A percentile compares a stretch with the other conserved stretches of the same genome.
phyloP scores from a whole-genome alignment of 2,888 invertebrate species.

The Sinelater perroti region DNA sequence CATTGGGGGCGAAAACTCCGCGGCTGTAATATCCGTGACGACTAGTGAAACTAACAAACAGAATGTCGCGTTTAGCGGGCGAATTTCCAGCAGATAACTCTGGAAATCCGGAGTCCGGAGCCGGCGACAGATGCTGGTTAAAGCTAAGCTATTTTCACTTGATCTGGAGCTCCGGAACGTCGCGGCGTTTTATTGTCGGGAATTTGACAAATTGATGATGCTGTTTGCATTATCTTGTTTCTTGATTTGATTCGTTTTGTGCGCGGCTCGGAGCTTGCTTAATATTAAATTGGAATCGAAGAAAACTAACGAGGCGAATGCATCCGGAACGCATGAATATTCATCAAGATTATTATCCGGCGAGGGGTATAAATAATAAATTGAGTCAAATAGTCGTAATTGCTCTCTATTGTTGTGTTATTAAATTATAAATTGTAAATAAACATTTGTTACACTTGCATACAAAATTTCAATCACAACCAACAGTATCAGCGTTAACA shows the following conservation, averaged over 20 bases:
- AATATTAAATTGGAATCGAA: too few species aligned
- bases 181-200: slow-evolving; percentile 21
- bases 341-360: too few species aligned
- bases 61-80: slow-evolving; percentile 26
- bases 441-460: neutral
- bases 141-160: slow-evolving; percentile 30
- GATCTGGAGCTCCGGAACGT: slow-evolving; percentile 22
- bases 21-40: slow-evolving; percentile 18
- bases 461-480: neutral
- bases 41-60: slow-evolving; percentile 31
- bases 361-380: too few species aligned
- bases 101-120: slow-evolving; percentile 27
- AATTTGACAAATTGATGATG: slow-evolving; percentile 15
- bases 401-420: neutral
- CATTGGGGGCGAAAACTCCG: slow-evolving; percentile 17
- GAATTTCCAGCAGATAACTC: slow-evolving; percentile 32
- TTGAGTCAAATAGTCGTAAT: too few species aligned
- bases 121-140: slow-evolving; percentile 31
- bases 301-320: too few species aligned
- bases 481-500: neutral
- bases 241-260: neutral
- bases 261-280: neutral
- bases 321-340: too few species aligned
- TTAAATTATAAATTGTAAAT: neutral
- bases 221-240: neutral